phyloP scores from a whole-genome alignment of 2,113 vertebrate species.

The Butastur rufipennis region DNA sequence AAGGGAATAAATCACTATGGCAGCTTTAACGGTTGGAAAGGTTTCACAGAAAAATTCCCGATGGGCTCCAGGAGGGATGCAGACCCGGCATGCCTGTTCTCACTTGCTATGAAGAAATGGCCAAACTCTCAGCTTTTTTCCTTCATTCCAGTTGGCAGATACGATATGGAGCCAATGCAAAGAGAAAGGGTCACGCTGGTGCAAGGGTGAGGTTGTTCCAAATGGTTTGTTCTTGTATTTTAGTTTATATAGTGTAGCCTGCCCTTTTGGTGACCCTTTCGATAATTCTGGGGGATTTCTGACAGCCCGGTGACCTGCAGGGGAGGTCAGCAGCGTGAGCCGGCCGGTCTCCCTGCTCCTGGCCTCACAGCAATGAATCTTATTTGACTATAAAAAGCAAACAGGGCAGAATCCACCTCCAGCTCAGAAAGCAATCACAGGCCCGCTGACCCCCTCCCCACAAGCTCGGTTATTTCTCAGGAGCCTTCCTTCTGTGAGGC shows the following conservation, averaged over 20 bases:
- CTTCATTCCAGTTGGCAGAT: neutral
- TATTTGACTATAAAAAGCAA: slow-evolving; percentile 22
- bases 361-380: slow-evolving; percentile 61
- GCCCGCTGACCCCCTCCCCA: neutral
- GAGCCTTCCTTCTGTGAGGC: neutral
- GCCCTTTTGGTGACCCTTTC: slow-evolving; percentile 63
- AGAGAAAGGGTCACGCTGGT: neutral
- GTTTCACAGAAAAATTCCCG: neutral
- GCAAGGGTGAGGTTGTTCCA: neutral
- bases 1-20: neutral
- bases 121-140: neutral
- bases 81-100: rapidly evolving
- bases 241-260: slow-evolving; percentile 1
- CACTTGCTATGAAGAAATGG: neutral
- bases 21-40: neutral
- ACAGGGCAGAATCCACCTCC: neutral
- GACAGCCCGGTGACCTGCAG: slow-evolving; percentile 62
- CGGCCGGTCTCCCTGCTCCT: slow-evolving; percentile 34
- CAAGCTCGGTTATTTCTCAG: neutral
- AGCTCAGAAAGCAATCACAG: neutral
- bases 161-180: rapidly evolving
- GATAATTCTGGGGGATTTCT: slow-evolving; percentile 64
- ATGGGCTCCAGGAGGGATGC: neutral
- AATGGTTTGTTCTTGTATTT: slow-evolving; percentile 25
- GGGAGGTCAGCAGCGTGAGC: slow-evolving; percentile 46